A percentile compares a stretch with the other conserved stretches of the same genome.
Conservation (phyloP, 2,113 vertebrate genomes). For the Bubo bubo region DNA sequence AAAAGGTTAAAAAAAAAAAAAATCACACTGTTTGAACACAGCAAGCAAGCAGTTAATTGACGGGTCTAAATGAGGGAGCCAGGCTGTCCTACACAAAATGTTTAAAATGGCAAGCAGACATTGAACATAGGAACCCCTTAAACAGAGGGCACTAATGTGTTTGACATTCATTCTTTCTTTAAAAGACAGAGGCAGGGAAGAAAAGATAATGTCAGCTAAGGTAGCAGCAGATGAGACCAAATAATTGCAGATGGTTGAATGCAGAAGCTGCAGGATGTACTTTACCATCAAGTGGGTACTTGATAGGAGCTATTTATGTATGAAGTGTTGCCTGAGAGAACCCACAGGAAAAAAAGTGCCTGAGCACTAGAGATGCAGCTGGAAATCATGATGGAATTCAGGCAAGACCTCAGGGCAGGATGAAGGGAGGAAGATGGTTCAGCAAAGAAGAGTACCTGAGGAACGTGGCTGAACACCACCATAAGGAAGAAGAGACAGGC, state of each 20-base stretch:
- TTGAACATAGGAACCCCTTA: neutral
- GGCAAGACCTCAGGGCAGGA: neutral
- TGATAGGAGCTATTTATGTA: slow-evolving; percentile 55
- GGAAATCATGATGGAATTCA: slow-evolving; percentile 24
- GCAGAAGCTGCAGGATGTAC: slow-evolving; percentile 59
- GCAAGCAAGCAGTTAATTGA: neutral
- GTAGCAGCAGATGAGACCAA: slow-evolving; percentile 19
- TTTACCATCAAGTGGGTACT: slow-evolving; percentile 52
- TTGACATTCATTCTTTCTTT: neutral
- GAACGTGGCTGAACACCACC: neutral
- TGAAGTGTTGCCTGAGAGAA: slow-evolving; percentile 34
- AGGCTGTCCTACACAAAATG: neutral
- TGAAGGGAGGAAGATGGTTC: neutral
- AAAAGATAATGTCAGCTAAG: slow-evolving; percentile 21
- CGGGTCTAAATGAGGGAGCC: neutral
- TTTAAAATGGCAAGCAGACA: neutral
- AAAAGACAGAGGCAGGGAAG: neutral
- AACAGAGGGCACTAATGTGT: neutral
- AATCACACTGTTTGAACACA: neutral
- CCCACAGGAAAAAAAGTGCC: neutral
- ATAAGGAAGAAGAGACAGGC: neutral
- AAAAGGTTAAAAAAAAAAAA: neutral
- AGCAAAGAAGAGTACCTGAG: neutral
- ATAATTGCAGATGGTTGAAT: slow-evolving; percentile 47
- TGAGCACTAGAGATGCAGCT: neutral